A percentile compares a stretch with the other conserved stretches of the same genome.
These are phyloP conservation scores for Crossocerus cetratus DNA, from an alignment of 2,888 invertebrate species.

Conservation along the genomic window DNA sequence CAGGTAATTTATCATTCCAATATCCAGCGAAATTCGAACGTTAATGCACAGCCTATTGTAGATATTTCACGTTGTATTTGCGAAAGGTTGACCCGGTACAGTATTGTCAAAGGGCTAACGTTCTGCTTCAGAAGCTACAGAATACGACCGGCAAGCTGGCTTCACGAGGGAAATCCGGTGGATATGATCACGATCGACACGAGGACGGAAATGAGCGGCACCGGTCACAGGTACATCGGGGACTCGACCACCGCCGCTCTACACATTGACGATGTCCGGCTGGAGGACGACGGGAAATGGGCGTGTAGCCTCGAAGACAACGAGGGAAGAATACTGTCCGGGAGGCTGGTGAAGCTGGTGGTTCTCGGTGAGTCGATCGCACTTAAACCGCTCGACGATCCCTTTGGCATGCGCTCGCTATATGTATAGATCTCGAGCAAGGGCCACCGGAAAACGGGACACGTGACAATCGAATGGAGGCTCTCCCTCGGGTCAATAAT, in stretches of 20 bases:
- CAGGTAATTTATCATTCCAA: constrained; percentile 62
- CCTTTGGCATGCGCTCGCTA: neutral
- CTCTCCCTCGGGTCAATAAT: neutral
- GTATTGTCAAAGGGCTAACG: neutral
- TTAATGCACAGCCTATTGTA: too few relatives aligned
- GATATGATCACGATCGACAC: constrained; percentile 76
- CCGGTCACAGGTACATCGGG: constrained; percentile 74
- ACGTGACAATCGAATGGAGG: too few relatives aligned
- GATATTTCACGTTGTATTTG: too few relatives aligned
- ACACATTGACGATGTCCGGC: constrained; percentile 79
- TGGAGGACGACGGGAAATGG: constrained; percentile 86
- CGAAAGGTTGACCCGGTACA: too few relatives aligned
- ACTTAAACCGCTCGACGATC: neutral
- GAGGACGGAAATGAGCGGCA: constrained; percentile 75
- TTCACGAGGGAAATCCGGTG: constrained; percentile 71
- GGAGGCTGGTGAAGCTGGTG: constrained; percentile 82
- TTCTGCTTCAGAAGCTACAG: constrained; percentile 68
- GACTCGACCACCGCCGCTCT: constrained; percentile 75
- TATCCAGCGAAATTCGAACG: too few relatives aligned
- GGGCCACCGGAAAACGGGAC: too few relatives aligned
- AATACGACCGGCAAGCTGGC: constrained; percentile 73
- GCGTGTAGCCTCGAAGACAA: constrained; percentile 83
- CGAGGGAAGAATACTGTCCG: constrained; percentile 82
- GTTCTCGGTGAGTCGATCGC: constrained; percentile 81
- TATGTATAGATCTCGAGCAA: neutral